These are phyloP conservation scores for Leptogaster cylindrica DNA, from an alignment of 2,888 invertebrate genomes.

Conservation along the genomic window DNA sequence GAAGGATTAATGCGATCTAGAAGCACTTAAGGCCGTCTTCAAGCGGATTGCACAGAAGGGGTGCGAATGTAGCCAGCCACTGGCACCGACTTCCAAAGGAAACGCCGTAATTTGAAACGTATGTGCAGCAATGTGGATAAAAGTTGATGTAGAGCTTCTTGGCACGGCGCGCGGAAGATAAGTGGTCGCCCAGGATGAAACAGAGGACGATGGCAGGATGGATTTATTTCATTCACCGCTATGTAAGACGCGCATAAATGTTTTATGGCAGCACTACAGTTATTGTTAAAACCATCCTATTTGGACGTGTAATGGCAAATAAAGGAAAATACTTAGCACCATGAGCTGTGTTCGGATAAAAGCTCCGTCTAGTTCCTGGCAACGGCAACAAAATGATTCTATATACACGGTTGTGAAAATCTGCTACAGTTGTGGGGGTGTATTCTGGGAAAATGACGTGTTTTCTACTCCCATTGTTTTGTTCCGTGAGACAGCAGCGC, in stretches of 20 bases:
- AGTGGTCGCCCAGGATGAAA: constrained; percentile 25
- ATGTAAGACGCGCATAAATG: constrained; percentile 41
- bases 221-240: constrained; percentile 32
- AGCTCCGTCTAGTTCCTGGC: constrained; percentile 18
- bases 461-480: too few relatives aligned
- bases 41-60: constrained; percentile 12
- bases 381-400: constrained; percentile 10
- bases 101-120: constrained; percentile 27
- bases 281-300: constrained; percentile 46
- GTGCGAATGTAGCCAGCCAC: too few relatives aligned
- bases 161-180: constrained; percentile 17
- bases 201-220: constrained; percentile 5
- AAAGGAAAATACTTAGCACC: constrained; percentile 44
- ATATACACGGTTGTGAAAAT: constrained; percentile 20
- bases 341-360: constrained; percentile 42
- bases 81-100: constrained; percentile 11
- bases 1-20: not conserved
- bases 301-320: constrained; percentile 42
- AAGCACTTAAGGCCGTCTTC: constrained; percentile 16
- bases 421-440: not conserved
- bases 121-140: constrained; percentile 14
- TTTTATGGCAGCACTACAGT: constrained; percentile 46
- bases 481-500: too few relatives aligned
- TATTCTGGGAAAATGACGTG: not conserved
- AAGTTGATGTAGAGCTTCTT: not conserved